These are phyloP conservation scores for Micrasema minimum DNA, from an alignment of 1,140 invertebrate species.

Conservation along the genomic window DNA sequence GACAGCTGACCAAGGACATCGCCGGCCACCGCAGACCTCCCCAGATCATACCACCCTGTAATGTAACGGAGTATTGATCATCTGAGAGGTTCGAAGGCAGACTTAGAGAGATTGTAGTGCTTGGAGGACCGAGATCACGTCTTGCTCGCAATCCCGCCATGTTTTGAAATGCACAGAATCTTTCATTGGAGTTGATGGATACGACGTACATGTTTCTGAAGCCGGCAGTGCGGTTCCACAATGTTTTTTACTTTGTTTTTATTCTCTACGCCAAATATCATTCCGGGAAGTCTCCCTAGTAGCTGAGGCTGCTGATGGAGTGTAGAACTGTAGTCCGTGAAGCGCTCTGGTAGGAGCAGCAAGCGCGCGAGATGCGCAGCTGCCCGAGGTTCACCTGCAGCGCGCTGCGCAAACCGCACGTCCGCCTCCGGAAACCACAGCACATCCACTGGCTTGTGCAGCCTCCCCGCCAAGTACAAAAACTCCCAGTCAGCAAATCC, in stretches of 20 bases:
- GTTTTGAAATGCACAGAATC: conserved; percentile 73
- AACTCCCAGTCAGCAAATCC: conserved; percentile 95
- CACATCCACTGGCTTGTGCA: conserved; percentile 94
- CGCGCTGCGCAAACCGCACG: conserved; percentile 70
- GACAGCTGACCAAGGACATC: conserved; percentile 83
- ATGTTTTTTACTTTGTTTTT: conserved; percentile 95
- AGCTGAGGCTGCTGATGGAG: conserved; percentile 90
- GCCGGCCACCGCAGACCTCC: conserved; percentile 69
- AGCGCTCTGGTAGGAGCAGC: conserved; percentile 87
- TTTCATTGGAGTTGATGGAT: conserved; percentile 71
- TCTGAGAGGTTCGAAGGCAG: conserved; percentile 81
- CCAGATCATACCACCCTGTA: conserved; percentile 73
- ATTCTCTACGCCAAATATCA: conserved; percentile 97
- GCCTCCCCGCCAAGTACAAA: conserved; percentile 91
- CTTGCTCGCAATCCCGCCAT: conserved; percentile 70
- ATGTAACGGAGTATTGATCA: conserved; percentile 14
- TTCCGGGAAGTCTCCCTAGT: conserved; percentile 95
- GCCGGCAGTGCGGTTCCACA: conserved; percentile 82
- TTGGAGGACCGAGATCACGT: conserved; percentile 77
- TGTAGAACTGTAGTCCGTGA: conserved; percentile 90
- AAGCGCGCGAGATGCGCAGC: conserved; percentile 90
- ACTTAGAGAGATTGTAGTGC: conserved; percentile 87
- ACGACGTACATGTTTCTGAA: conserved; percentile 86
- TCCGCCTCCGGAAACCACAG: conserved; percentile 66
- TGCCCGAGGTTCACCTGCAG: conserved; percentile 83